These are phyloP conservation scores for Trichomycterus rosablanca DNA, from an alignment of 2,113 vertebrate species.

Conservation along the genomic window DNA sequence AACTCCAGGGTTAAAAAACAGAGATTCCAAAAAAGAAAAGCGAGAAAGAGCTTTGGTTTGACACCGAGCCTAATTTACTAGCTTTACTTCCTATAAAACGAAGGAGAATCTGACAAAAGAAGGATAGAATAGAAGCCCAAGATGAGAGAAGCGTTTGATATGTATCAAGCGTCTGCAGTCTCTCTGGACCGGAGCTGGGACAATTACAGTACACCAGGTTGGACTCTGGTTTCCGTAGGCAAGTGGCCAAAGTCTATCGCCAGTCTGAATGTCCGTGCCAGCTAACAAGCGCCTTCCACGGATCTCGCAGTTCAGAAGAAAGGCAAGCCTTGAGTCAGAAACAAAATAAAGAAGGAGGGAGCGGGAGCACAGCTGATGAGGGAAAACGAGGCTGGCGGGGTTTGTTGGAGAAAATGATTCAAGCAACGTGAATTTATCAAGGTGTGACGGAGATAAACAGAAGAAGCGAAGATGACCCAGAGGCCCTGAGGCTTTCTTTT, in stretches of 20 bases:
- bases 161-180: conserved; percentile 79
- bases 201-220: conserved; percentile 92
- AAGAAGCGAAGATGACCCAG: conserved; percentile 43
- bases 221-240: conserved; percentile 82
- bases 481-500: conserved; percentile 51
- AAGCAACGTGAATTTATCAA: conserved; percentile 77
- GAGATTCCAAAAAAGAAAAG: conserved; percentile 37
- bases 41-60: conserved; percentile 63
- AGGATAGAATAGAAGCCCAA: conserved; percentile 43
- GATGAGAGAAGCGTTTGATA: conserved; percentile 88
- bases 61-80: conserved; percentile 86
- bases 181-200: conserved; percentile 91
- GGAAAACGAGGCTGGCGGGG: conserved; percentile 70
- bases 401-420: conserved; percentile 82
- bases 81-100: conserved; percentile 71
- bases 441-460: conserved; percentile 65
- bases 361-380: conserved; percentile 15
- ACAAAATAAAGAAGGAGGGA: conserved; percentile 55
- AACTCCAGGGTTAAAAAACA: conserved; percentile 72
- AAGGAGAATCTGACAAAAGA: conserved; percentile 30
- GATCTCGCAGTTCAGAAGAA: conserved; percentile 82
- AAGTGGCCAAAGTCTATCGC: conserved; percentile 92
- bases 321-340: conserved; percentile 84
- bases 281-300: conserved; percentile 97
- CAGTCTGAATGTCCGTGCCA: conserved; percentile 94